Evolutionary conservation across 2,888 invertebrate genomes (phyloP).

Genomic region (Cremastinae sp.): DNA sequence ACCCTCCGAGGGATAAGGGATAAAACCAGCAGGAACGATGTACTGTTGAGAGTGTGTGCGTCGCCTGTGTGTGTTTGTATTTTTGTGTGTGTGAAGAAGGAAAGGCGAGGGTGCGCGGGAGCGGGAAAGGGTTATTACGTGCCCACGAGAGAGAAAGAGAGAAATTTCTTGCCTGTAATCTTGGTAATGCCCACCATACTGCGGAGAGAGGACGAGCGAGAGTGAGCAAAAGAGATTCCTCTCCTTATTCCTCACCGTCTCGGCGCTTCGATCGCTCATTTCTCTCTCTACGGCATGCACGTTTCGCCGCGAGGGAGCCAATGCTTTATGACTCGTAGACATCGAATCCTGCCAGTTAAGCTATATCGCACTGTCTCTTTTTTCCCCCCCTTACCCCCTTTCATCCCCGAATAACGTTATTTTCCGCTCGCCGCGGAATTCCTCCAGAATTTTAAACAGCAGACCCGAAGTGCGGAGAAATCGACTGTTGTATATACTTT

Average conservation of each 20-base stretch:
- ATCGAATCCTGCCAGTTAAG: slow-evolving; percentile 74
- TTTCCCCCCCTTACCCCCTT: slow-evolving; percentile 8
- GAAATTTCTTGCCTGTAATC: slow-evolving; percentile 70
- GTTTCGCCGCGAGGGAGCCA: slow-evolving; percentile 61
- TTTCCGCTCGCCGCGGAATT: slow-evolving; percentile 71
- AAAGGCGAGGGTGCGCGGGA: slow-evolving; percentile 51
- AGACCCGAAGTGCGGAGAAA: too few species aligned
- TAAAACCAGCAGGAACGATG: slow-evolving; percentile 54
- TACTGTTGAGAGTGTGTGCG: slow-evolving; percentile 18
- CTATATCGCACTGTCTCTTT: slow-evolving; percentile 65
- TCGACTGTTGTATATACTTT: too few species aligned
- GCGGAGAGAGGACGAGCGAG: slow-evolving; percentile 64
- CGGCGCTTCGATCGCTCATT: slow-evolving; percentile 3
- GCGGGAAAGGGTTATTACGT: slow-evolving; percentile 71
- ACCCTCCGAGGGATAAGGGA: slow-evolving; percentile 64
- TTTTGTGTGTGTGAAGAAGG: slow-evolving; percentile 10
- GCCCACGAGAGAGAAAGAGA: slow-evolving; percentile 34
- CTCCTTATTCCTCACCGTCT: slow-evolving; percentile 13
- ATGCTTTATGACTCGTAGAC: slow-evolving; percentile 75
- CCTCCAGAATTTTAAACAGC: slow-evolving; percentile 33
- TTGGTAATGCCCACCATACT: slow-evolving; percentile 73
- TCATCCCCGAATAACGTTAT: slow-evolving; percentile 68
- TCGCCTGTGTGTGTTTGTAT: slow-evolving; percentile 25
- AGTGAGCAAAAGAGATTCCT: slow-evolving; percentile 45
- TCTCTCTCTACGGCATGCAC: slow-evolving; percentile 59